phyloP scores from a whole-genome alignment of 2,888 invertebrate genomes.

The Leucoma salicis region DNA sequence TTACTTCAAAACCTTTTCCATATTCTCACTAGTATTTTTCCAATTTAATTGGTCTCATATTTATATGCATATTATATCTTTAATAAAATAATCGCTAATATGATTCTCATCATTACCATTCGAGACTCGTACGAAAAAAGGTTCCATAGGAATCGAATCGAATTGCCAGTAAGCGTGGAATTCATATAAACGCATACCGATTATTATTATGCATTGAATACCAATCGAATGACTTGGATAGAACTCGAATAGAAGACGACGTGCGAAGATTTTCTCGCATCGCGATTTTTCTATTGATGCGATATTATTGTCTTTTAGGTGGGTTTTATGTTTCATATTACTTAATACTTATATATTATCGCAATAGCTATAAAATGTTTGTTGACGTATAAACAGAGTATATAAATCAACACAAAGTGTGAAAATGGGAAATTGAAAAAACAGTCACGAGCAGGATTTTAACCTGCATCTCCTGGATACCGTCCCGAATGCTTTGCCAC shows the following conservation, averaged over 20 bases:
- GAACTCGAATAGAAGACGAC: slow-evolving; percentile 31
- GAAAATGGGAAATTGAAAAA: too few species aligned
- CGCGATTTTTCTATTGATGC: slow-evolving; percentile 38
- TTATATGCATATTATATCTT: slow-evolving; percentile 25
- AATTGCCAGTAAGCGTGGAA: slow-evolving; percentile 45
- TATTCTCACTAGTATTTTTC: too few species aligned
- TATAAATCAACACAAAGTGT: too few species aligned
- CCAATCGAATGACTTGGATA: slow-evolving; percentile 43
- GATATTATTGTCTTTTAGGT: slow-evolving; percentile 26
- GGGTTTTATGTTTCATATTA: background rate
- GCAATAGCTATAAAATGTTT: too few species aligned
- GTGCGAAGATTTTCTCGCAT: slow-evolving; percentile 44
- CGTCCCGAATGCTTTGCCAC: too few species aligned
- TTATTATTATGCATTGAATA: slow-evolving; percentile 62
- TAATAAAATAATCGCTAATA: slow-evolving; percentile 34
- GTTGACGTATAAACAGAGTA: too few species aligned
- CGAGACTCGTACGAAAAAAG: slow-evolving; percentile 57
- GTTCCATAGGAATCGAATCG: slow-evolving; percentile 48
- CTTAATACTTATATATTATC: background rate
- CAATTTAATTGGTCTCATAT: background rate
- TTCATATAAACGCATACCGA: slow-evolving; percentile 66
- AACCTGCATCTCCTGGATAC: too few species aligned
- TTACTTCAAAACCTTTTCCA: too few species aligned
- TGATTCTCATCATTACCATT: slow-evolving; percentile 41
- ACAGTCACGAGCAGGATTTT: too few species aligned